Evolutionary conservation across 2,113 vertebrate genomes (phyloP), one percentile per base, ranked within the genome.

Genomic region (Parotia lawesii): DNA sequence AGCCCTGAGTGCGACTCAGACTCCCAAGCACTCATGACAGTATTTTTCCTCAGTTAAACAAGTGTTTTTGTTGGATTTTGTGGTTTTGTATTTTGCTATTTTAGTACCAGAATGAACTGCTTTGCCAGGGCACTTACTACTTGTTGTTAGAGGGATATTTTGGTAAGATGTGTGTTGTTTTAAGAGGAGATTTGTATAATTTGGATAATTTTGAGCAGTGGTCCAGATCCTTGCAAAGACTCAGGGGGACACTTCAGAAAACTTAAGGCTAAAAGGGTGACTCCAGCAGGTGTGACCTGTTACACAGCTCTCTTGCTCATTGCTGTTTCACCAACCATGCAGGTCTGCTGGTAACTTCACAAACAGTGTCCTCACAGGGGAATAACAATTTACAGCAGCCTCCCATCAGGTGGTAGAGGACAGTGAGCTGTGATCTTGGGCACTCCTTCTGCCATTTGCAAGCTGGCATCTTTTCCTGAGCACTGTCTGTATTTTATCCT

Each of bases 71-170:
- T 61, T 90, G 54, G 25, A 31, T 89, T 94, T 80, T 78, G 57
- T 81, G 84, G 84, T 20, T 95, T 79, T 82, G 42, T 20, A 13
- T 85, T 87, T 89, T 88, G 75, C 75, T 93, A 4, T 76, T 96
- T 94, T 76, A 64, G 75, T 88, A 60, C 44, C 42, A 74, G 66
- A 84, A 72, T 14, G 21, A 91, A 86, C 40, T 85, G 47, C 62
- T 87, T 85, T 89, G n/a, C 58, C 2, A 1, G 28, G 31, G 25
- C 28, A 60, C 31, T 92, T 89, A 8, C n/a, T 72, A 5, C 20
- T 76, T 82, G 35, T 67, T 1, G 3, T 92, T 70, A 22, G 50
- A 48, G 38, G 71, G 35, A 54, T 35, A 20, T 90, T 94, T 87
- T 75, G 35, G 35, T 58, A 58, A 77, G n/a, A 45, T 45, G 14